Percentiles rank a stretch among this genome's conserved stretches.
These are phyloP conservation scores for Lota lota DNA, from an alignment of 2,113 vertebrate species.

Conservation along the genomic window DNA sequence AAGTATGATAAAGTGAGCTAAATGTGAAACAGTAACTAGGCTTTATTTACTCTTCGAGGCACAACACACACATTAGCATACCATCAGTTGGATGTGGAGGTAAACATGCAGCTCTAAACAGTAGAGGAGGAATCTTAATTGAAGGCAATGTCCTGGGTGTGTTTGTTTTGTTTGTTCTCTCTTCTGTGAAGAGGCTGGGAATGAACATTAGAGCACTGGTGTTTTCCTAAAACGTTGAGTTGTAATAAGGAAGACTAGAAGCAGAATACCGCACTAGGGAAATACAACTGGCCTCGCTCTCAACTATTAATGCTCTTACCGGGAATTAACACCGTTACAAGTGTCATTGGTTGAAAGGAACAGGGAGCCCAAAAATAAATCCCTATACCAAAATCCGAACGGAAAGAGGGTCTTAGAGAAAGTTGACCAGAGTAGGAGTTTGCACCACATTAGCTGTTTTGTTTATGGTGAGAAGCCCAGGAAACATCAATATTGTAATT, in stretches of 20 bases:
- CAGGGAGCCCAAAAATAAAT: slow-evolving; percentile 5
- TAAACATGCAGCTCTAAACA: not conserved
- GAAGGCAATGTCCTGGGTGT: not conserved
- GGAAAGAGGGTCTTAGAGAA: no score
- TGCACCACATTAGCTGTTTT: no score
- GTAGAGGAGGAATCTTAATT: not conserved
- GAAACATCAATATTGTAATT: no score
- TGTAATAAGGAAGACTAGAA: slow-evolving; percentile 21
- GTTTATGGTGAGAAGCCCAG: no score
- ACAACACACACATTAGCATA: not conserved
- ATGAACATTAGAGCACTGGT: not conserved
- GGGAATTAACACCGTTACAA: slow-evolving; percentile 40
- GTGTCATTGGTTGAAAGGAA: slow-evolving; percentile 37
- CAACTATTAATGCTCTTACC: slow-evolving; percentile 42
- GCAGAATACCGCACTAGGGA: slow-evolving; percentile 30
- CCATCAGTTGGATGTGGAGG: not conserved
- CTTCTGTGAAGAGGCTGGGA: not conserved
- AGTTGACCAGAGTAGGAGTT: no score
- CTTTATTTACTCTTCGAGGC: no score
- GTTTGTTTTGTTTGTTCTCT: not conserved
- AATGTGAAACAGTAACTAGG: no score
- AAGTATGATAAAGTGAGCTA: no score
- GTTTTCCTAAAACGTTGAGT: not conserved
- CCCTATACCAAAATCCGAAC: slow-evolving; percentile 16
- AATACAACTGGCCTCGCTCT: slow-evolving; percentile 6